Evolutionary conservation across 1,140 invertebrate species (phyloP).

Genomic region (Pissodes strobi): DNA sequence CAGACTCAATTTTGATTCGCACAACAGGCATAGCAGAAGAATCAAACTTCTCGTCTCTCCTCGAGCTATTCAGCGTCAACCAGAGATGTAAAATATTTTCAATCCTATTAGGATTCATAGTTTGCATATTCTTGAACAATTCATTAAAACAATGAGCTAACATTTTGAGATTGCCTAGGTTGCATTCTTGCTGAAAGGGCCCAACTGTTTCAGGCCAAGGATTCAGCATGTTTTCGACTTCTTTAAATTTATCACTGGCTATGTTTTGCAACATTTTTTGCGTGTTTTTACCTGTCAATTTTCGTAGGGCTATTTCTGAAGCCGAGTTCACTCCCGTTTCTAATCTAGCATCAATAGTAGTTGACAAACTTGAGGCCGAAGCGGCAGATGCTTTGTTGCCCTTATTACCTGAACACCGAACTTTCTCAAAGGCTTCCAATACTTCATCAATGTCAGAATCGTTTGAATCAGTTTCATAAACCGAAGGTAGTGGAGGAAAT

Average conservation of each 20-base stretch:
- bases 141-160: conserved; percentile 71
- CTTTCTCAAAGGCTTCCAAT: conserved; percentile 66
- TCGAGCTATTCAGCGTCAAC: conserved; percentile 76
- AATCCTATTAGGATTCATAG: conserved; percentile 62
- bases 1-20: conserved; percentile 70
- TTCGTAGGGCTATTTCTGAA: conserved; percentile 72
- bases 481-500: conserved; percentile 61
- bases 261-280: conserved; percentile 64
- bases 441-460: conserved; percentile 75
- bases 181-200: conserved; percentile 49
- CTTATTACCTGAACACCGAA: conserved; percentile 33
- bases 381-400: conserved; percentile 22
- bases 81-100: conserved; percentile 82
- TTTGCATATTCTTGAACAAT: conserved; percentile 67
- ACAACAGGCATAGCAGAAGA: conserved; percentile 72
- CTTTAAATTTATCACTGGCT: conserved; percentile 42
- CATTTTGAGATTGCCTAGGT: conserved; percentile 60
- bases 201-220: conserved; percentile 57
- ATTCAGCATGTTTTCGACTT: conserved; percentile 50
- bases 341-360: conserved; percentile 75
- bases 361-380: conserved; percentile 60
- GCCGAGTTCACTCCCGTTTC: conserved; percentile 75
- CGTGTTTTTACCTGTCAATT: conserved; percentile 65
- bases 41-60: conserved; percentile 56
- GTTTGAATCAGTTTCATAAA: conserved; percentile 73